Conservation (phyloP, 2,888 invertebrate genomes). For the Strigamia crassipes region DNA sequence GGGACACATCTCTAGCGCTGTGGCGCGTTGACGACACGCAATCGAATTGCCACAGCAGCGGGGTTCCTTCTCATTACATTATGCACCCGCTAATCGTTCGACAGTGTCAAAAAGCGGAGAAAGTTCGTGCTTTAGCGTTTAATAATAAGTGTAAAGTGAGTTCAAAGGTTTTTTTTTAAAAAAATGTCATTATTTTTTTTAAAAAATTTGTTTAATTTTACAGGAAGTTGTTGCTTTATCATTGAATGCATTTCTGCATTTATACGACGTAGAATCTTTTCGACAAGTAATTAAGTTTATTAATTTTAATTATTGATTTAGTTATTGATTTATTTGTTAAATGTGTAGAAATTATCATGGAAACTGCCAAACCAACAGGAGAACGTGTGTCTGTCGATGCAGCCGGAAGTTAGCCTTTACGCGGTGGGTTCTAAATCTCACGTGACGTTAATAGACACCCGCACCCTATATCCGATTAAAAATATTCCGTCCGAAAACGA, state of each 20-base stretch:
- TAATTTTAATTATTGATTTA: not conserved
- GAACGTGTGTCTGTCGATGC: slow-evolving; percentile 88
- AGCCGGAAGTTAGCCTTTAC: slow-evolving; percentile 79
- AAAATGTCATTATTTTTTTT: no score
- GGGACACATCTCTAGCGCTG: slow-evolving; percentile 86
- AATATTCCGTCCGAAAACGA: slow-evolving; percentile 84
- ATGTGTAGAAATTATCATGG: slow-evolving; percentile 72
- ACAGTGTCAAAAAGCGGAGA: slow-evolving; percentile 77
- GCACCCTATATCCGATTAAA: slow-evolving; percentile 76
- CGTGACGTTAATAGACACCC: slow-evolving; percentile 84
- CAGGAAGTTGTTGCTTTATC: slow-evolving; percentile 86
- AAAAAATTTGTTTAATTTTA: slow-evolving; percentile 48
- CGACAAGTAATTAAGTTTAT: slow-evolving; percentile 65
- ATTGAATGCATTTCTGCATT: slow-evolving; percentile 90
- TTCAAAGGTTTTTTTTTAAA: no score
- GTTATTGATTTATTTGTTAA: not conserved
- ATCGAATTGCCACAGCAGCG: not conserved
- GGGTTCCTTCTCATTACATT: slow-evolving; percentile 34
- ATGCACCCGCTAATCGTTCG: slow-evolving; percentile 73
- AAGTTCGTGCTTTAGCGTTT: slow-evolving; percentile 82
- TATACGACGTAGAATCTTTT: slow-evolving; percentile 89
- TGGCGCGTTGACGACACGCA: slow-evolving; percentile 73
- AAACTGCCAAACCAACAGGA: slow-evolving; percentile 88
- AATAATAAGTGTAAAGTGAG: slow-evolving; percentile 74
- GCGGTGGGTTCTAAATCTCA: slow-evolving; percentile 94